Evolutionary conservation across 2,888 invertebrate genomes (phyloP).

Genomic region (Melanchra persicariae): DNA sequence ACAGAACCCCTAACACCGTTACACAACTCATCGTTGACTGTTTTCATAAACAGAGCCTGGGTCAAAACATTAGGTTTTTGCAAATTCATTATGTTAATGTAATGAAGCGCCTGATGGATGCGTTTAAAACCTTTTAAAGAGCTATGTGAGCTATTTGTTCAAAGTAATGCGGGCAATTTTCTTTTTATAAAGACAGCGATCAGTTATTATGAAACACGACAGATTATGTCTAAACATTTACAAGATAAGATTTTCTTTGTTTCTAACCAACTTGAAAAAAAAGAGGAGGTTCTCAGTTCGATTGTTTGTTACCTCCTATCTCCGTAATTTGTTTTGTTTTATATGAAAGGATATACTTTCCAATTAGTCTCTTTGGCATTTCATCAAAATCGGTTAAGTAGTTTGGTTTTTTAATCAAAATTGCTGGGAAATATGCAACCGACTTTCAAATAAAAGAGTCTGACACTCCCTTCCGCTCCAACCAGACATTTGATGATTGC

Average conservation of each 20-base stretch:
- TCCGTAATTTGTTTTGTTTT: too few species aligned
- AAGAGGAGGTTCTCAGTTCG: too few species aligned
- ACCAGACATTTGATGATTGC: too few species aligned
- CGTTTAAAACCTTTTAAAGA: slow-evolving; percentile 26
- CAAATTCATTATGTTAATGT: slow-evolving; percentile 59
- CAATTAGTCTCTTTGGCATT: too few species aligned
- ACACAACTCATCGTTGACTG: neutral
- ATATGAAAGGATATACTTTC: too few species aligned
- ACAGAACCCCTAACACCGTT: slow-evolving; percentile 4
- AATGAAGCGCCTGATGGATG: slow-evolving; percentile 46
- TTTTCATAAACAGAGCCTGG: slow-evolving; percentile 11
- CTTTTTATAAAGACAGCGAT: neutral
- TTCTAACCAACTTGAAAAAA: too few species aligned
- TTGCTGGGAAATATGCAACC: too few species aligned
- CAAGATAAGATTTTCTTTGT: neutral
- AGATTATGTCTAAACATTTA: neutral
- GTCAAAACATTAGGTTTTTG: slow-evolving; percentile 39
- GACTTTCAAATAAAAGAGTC: too few species aligned
- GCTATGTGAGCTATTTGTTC: slow-evolving; percentile 27
- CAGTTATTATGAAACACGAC: neutral
- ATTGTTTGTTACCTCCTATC: too few species aligned
- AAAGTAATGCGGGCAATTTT: slow-evolving; percentile 26
- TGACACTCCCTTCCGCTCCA: too few species aligned
- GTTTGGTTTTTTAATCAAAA: too few species aligned
- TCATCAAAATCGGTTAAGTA: too few species aligned